Conservation (phyloP, 2,113 vertebrate species). For the Tachuris rubrigastra region DNA sequence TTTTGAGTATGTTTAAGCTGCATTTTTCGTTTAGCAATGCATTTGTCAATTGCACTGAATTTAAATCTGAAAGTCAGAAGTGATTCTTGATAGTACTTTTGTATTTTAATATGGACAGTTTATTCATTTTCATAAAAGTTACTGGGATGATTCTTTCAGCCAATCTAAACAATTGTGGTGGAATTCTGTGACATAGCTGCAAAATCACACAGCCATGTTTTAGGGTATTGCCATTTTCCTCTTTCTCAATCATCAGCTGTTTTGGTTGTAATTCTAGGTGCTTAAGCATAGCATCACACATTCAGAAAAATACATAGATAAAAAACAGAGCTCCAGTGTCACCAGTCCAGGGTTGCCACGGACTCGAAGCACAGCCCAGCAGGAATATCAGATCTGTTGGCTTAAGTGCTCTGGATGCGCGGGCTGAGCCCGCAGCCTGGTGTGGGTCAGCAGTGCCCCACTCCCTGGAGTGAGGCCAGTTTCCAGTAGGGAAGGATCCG, state of each 20-base stretch:
- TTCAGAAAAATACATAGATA: slow-evolving; percentile 35
- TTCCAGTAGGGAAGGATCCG: not conserved
- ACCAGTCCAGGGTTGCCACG: slow-evolving; percentile 36
- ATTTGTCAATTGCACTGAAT: slow-evolving; percentile 84
- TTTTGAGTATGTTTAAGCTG: slow-evolving; percentile 81
- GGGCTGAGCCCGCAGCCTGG: not conserved
- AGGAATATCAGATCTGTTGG: not conserved
- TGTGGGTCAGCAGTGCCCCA: not conserved
- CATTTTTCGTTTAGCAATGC: slow-evolving; percentile 78
- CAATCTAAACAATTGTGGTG: slow-evolving; percentile 63
- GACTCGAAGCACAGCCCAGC: not conserved
- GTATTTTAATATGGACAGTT: slow-evolving; percentile 82
- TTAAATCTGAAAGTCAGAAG: slow-evolving; percentile 80
- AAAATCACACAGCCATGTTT: slow-evolving; percentile 65
- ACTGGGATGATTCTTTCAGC: slow-evolving; percentile 64
- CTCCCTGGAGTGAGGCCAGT: not conserved
- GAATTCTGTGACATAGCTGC: slow-evolving; percentile 72
- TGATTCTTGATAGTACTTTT: slow-evolving; percentile 82
- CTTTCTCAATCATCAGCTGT: slow-evolving; percentile 43
- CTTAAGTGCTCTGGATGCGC: not conserved
- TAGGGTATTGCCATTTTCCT: slow-evolving; percentile 69
- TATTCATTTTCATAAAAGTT: slow-evolving; percentile 74
- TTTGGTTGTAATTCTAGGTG: slow-evolving; percentile 59
- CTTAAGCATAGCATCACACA: slow-evolving; percentile 47
- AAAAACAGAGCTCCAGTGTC: slow-evolving; percentile 59